Evolutionary conservation across 2,797 vertebrate genomes (phyloP).

Genomic region (Gadopsis bispinosus): DNA sequence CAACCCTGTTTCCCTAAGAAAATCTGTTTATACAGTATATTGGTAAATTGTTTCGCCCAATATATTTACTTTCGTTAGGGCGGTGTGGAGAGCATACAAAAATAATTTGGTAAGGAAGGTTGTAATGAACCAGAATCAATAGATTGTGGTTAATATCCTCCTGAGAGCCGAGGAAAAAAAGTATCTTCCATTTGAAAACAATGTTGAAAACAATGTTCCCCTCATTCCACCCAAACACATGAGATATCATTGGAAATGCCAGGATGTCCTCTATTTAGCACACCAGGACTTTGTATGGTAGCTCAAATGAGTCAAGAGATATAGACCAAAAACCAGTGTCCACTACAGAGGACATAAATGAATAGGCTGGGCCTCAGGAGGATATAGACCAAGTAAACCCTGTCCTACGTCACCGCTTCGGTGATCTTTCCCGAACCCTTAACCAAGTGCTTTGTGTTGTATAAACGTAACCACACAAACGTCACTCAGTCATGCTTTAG

Average conservation of each 20-base stretch:
- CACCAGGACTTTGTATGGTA: too few relatives aligned
- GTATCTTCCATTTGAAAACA: too few relatives aligned
- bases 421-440: not conserved
- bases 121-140: not conserved
- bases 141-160: not conserved
- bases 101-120: not conserved
- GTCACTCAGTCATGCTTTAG: not conserved
- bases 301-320: too few relatives aligned
- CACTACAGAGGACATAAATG: too few relatives aligned
- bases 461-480: too few relatives aligned
- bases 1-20: conserved; percentile 26
- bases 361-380: too few relatives aligned
- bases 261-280: too few relatives aligned
- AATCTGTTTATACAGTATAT: not conserved
- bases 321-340: too few relatives aligned
- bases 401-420: not conserved
- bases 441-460: not conserved
- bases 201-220: too few relatives aligned
- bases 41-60: not conserved
- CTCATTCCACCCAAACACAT: too few relatives aligned
- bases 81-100: not conserved
- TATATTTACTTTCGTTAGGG: not conserved
- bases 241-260: too few relatives aligned
- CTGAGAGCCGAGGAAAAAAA: too few relatives aligned
- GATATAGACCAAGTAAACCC: not conserved